Conservation (phyloP, 2,113 vertebrate species). For the Melanotaenia duboulayi region DNA sequence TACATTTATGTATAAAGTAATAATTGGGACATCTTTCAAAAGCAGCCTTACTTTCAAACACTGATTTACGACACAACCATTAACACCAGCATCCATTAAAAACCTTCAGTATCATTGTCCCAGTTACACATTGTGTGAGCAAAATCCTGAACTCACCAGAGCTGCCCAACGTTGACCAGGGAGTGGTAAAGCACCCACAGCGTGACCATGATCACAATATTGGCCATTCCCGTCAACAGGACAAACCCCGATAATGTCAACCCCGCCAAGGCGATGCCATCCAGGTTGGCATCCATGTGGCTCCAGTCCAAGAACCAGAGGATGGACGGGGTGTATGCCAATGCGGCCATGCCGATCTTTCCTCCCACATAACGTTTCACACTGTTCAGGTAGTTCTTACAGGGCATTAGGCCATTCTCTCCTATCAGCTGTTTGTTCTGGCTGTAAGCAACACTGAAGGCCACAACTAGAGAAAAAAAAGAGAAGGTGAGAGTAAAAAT, state of each 20-base stretch:
- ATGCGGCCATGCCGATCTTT: slow-evolving; percentile 77
- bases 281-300: slow-evolving; percentile 88
- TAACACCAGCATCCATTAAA: too few relatives aligned
- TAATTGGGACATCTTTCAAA: too few relatives aligned
- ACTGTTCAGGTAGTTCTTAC: slow-evolving; percentile 84
- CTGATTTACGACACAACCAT: too few relatives aligned
- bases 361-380: slow-evolving; percentile 88
- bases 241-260: slow-evolving; percentile 85
- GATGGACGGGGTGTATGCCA: slow-evolving; percentile 87
- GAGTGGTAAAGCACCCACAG: slow-evolving; percentile 95
- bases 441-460: slow-evolving; percentile 89
- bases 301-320: slow-evolving; percentile 94
- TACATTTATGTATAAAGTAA: too few relatives aligned
- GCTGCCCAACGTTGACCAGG: slow-evolving; percentile 91
- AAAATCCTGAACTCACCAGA: slow-evolving; percentile 90
- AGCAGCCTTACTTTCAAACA: too few relatives aligned
- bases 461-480: slow-evolving; percentile 83
- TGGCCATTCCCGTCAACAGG: slow-evolving; percentile 88
- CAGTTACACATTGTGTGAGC: too few relatives aligned
- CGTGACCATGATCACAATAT: slow-evolving; percentile 90
- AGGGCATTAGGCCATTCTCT: slow-evolving; percentile 88
- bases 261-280: slow-evolving; percentile 85
- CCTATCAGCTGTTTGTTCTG: slow-evolving; percentile 97
- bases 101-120: too few relatives aligned
- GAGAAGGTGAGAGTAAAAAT: neutral